A percentile compares a stretch with the other conserved stretches of the same genome.
Evolutionary conservation across 2,888 invertebrate species (phyloP).

Genomic region (Sinohyriopsis cumingii): DNA sequence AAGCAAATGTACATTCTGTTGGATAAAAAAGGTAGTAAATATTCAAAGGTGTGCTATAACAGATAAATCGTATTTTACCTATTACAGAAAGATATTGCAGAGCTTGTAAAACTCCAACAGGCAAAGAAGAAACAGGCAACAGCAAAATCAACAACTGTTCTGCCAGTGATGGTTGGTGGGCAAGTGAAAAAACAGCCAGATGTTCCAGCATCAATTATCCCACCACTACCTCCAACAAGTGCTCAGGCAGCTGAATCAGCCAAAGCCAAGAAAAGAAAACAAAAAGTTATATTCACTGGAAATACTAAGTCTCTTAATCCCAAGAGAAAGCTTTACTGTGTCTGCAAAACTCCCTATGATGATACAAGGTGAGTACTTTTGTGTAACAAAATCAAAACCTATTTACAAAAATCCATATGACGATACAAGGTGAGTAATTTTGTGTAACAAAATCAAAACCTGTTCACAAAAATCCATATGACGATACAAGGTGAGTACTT

Average conservation of each 20-base stretch:
- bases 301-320: constrained; percentile 39
- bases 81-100: constrained; percentile 48
- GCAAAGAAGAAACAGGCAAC: constrained; percentile 13
- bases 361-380: constrained; percentile 84
- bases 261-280: constrained; percentile 60
- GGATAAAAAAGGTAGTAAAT: too few relatives aligned
- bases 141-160: constrained; percentile 14
- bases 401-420: too few relatives aligned
- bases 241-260: constrained; percentile 33
- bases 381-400: not conserved
- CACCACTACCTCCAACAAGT: constrained; percentile 36
- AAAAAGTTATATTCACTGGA: constrained; percentile 64
- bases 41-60: not conserved
- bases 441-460: not conserved
- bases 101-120: constrained; percentile 23
- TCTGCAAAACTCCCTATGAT: constrained; percentile 95
- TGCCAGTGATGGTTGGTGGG: constrained; percentile 23
- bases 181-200: constrained; percentile 24
- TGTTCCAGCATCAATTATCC: constrained; percentile 16
- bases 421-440: constrained; percentile 85
- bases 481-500: constrained; percentile 84
- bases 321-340: constrained; percentile 80
- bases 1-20: too few relatives aligned
- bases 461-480: too few relatives aligned
- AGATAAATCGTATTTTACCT: not conserved